Conservation (phyloP, 92 coral and sea anemone genomes). For the Desmophyllum pertusum region DNA sequence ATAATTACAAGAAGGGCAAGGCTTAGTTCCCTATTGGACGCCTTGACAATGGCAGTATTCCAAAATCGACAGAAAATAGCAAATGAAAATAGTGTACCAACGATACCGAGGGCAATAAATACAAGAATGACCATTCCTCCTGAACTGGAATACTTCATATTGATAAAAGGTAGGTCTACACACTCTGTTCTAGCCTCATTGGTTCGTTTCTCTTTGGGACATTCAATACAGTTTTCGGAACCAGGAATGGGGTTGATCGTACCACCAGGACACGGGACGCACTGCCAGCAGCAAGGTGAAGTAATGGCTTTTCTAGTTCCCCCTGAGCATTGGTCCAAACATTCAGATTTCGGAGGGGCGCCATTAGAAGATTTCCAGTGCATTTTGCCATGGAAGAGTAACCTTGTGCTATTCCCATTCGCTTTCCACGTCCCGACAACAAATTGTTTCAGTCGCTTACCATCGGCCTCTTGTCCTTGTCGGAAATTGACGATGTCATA, state of each 20-base stretch:
- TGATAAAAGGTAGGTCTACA: conserved; percentile 32
- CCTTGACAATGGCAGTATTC: conserved; percentile 37
- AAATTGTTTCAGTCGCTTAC: background rate
- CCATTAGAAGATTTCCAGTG: background rate
- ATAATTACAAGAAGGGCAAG: conserved; percentile 13
- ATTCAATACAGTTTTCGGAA: conserved; percentile 12
- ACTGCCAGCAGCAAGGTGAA: conserved; percentile 52
- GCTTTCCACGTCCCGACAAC: conserved; percentile 1
- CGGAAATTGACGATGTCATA: conserved; percentile 11
- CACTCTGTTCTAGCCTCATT: conserved; percentile 23
- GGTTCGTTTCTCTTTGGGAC: conserved; percentile 28
- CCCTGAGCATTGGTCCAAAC: conserved; percentile 25
- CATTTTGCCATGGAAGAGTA: background rate
- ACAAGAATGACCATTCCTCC: conserved; percentile 1
- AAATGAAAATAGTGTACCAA: background rate
- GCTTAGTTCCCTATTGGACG: conserved; percentile 37
- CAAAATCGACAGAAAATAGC: background rate
- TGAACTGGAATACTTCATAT: background rate
- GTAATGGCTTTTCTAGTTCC: conserved; percentile 32
- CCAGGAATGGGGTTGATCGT: conserved; percentile 33
- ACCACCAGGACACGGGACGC: conserved; percentile 34
- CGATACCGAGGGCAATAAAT: background rate
- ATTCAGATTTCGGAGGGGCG: conserved; percentile 7
- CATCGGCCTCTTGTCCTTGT: background rate
- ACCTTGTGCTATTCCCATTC: background rate